Conservation (phyloP, 2,797 vertebrate genomes). For the Tamandua tetradactyla region DNA sequence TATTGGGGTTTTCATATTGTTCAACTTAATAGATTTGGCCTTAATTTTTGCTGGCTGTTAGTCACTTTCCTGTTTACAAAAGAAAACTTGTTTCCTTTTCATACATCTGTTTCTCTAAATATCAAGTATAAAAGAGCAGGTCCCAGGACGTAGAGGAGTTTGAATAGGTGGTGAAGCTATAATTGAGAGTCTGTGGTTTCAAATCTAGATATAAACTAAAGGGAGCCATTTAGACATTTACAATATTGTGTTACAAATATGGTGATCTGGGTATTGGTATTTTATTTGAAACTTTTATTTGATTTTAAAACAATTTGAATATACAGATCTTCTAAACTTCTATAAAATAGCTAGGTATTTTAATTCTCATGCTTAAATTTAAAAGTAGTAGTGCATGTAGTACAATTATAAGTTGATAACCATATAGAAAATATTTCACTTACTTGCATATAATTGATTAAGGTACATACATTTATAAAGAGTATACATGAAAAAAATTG, state of each 20-base stretch:
- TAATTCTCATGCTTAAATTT: neutral
- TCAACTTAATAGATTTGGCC: neutral
- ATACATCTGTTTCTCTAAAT: neutral
- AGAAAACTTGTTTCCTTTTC: neutral
- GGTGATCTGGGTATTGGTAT: neutral
- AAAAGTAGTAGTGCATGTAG: neutral
- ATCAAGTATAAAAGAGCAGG: neutral
- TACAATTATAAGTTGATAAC: neutral
- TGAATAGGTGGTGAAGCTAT: neutral
- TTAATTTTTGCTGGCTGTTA: conserved; percentile 1
- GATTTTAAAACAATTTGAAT: neutral
- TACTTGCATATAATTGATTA: neutral
- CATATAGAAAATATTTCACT: neutral
- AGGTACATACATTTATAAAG: neutral
- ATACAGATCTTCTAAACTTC: neutral
- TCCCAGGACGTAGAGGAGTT: neutral
- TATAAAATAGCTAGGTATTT: neutral
- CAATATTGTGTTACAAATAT: neutral
- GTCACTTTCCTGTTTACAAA: neutral
- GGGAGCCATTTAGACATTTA: neutral
- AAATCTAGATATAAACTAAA: conserved; percentile 1
- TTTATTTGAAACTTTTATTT: neutral
- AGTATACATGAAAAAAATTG: neutral
- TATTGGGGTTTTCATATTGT: neutral
- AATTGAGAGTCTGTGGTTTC: neutral